Conservation (phyloP, 1,140 invertebrate genomes). For the Drosophila varians region DNA sequence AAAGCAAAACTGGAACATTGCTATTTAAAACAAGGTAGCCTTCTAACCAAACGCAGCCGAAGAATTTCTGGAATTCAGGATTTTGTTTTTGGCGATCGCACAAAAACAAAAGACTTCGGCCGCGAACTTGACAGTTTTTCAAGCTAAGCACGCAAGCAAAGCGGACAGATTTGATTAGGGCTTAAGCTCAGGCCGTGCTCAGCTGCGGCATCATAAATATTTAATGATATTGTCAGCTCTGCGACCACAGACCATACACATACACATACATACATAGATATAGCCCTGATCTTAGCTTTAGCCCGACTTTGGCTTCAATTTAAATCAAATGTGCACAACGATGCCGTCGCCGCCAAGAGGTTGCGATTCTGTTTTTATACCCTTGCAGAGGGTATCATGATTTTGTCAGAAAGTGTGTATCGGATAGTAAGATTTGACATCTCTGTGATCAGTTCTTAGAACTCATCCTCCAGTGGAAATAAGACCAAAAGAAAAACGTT, state of each 20-base stretch:
- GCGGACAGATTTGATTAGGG: constrained; percentile 53
- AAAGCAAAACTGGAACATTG: too few relatives aligned
- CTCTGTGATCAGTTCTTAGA: too few relatives aligned
- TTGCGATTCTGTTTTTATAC: constrained; percentile 4
- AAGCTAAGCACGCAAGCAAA: constrained; percentile 53
- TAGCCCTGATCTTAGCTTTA: constrained; percentile 58
- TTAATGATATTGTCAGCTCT: constrained; percentile 74
- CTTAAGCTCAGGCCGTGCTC: constrained; percentile 43
- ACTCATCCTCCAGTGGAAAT: too few relatives aligned
- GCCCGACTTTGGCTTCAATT: constrained; percentile 66
- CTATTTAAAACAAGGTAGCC: too few relatives aligned
- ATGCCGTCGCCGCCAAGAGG: constrained; percentile 54
- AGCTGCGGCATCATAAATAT: constrained; percentile 69
- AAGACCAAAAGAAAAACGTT: too few relatives aligned
- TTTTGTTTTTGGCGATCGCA: not conserved
- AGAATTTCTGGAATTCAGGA: constrained; percentile 14
- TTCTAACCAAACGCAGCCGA: too few relatives aligned
- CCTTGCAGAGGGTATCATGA: not conserved
- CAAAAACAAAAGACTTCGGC: constrained; percentile 60
- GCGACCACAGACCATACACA: constrained; percentile 24
- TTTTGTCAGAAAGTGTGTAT: too few relatives aligned
- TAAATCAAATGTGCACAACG: constrained; percentile 75
- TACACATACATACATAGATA: constrained; percentile 2
- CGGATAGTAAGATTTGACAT: too few relatives aligned
- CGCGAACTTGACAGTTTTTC: constrained; percentile 71